Conservation (phyloP, 2,797 vertebrate species). For the Schizopygopsis malacanthus region DNA sequence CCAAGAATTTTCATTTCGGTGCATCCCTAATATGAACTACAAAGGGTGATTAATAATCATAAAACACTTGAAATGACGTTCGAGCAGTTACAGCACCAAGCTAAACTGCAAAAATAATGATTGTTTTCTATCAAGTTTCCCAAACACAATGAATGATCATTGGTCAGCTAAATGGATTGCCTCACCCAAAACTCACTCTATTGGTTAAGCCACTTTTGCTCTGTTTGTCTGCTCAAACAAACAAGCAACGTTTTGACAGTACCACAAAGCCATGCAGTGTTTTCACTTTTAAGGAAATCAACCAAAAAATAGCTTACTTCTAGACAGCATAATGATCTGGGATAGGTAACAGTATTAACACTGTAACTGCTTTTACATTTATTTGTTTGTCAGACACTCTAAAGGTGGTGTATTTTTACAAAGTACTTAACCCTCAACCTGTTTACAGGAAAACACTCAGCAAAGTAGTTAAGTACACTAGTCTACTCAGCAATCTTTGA, state of each 20-base stretch:
- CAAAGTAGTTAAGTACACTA: slow-evolving; percentile 53
- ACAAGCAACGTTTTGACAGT: neutral
- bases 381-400: no score
- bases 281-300: neutral
- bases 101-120: neutral
- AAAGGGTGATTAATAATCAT: no score
- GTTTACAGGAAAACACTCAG: slow-evolving; percentile 33
- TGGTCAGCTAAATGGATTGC: neutral
- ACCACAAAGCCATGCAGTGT: neutral
- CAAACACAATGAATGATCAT: neutral
- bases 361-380: neutral
- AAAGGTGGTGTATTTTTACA: neutral
- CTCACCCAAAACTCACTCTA: neutral
- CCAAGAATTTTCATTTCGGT: no score
- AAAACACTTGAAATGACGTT: no score
- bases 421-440: slow-evolving; percentile 15
- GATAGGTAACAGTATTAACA: neutral
- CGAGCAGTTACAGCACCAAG: no score
- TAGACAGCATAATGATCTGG: neutral
- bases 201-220: neutral
- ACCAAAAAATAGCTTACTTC: neutral
- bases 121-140: neutral
- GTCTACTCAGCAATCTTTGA: slow-evolving; percentile 17
- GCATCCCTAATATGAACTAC: no score
- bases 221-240: neutral